Evolutionary conservation across 2,797 vertebrate genomes (phyloP).

Genomic region (Enteromius radiatus): DNA sequence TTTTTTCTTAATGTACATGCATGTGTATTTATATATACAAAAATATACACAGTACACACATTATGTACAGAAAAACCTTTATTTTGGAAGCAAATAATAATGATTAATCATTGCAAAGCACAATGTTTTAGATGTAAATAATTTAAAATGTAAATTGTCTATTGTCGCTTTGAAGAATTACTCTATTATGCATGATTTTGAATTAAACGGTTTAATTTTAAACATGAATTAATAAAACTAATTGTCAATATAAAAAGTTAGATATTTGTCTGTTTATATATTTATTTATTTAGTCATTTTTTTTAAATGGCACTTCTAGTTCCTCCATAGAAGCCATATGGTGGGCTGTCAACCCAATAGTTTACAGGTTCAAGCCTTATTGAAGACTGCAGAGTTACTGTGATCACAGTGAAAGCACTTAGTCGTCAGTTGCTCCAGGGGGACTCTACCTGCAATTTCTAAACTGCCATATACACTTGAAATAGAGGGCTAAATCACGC

Average conservation of each 20-base stretch:
- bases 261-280: background rate
- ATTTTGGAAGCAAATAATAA: no score
- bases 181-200: background rate
- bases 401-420: constrained; percentile 6
- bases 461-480: background rate
- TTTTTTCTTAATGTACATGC: no score
- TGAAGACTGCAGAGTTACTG: background rate
- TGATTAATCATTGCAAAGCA: no score
- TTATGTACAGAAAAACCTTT: no score
- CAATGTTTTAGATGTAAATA: background rate
- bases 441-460: background rate
- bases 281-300: background rate
- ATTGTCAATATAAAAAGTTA: background rate
- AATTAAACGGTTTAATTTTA: background rate
- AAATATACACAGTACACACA: no score
- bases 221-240: background rate
- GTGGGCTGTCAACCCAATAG: background rate
- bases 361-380: background rate
- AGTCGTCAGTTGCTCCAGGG: background rate
- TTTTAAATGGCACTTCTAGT: background rate
- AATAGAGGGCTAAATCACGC: background rate
- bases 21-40: no score
- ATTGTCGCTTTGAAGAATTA: background rate
- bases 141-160: background rate
- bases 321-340: background rate